Base-by-base conservation (phyloP, 1,140 invertebrate species). In the Phymorhynchus buccinoides region DNA sequence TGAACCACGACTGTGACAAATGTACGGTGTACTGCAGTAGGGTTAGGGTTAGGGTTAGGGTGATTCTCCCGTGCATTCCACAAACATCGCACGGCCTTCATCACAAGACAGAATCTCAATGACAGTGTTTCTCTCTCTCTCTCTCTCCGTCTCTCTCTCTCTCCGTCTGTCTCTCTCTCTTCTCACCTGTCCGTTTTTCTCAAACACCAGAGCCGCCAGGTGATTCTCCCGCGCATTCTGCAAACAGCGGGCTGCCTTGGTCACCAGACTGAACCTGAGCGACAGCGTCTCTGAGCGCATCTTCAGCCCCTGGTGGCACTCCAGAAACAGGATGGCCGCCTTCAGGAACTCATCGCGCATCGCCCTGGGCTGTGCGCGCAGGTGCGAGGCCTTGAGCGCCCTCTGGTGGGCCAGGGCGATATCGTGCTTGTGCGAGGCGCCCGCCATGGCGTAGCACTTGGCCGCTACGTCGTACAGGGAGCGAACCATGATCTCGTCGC, bases 401-500 rank as follows among this genome's bases (percentile, higher is more conserved):
- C 85, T 86, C 77, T 89, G 87, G 81, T 90, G 89, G n/a, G 92
- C 91, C 3, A 88, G 37, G 14, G 91, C 90, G 1, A 91, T 80
- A 30, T 89, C 90, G 52, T 90, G 88, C 80, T 88, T 89, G 14
- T 86, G 86, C 22, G 83, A 44, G 86, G 84, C 48, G 39, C 86
- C 78, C 32, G 88, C 89, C 44, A 86, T 89, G 14, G 52, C 80
- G 82, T 89, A 92, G 79, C 91, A 92, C 80, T 92, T 92, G 9
- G 91, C 91, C 41, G 92, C 92, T 0, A 92, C 88, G 48, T 88
- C 85, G 73, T 90, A 93, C 77, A 92, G 77, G 1, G 82, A 84
- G 32, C 90, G 88, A 32, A 86, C 87, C 89, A 90, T 92, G 77
- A 92, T 91, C 14, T 91, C 89, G 35, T 92, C 90, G 30, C 90